A percentile compares a stretch with the other conserved stretches of the same genome.
Evolutionary conservation across 2,888 invertebrate genomes (phyloP).

Genomic region (Adela reaumurella): DNA sequence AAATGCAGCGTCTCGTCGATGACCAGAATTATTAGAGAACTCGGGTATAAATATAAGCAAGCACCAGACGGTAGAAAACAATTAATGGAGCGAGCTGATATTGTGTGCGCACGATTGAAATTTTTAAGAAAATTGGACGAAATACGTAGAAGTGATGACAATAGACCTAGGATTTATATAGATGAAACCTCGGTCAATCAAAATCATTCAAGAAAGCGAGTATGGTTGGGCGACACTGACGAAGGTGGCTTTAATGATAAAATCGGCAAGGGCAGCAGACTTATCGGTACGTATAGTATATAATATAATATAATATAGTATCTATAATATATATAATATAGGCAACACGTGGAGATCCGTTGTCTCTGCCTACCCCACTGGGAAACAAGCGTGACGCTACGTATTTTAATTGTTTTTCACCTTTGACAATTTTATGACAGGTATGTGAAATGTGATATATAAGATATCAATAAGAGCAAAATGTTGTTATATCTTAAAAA

Average conservation of each 20-base stretch:
- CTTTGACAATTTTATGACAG: too few species aligned
- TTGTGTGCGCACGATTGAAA: conserved; percentile 3
- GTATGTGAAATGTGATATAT: too few species aligned
- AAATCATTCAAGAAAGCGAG: conserved; percentile 4
- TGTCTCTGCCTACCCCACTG: too few species aligned
- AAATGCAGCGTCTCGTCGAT: background rate
- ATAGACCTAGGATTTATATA: conserved; percentile 3
- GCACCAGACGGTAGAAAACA: background rate
- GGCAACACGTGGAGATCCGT: too few species aligned
- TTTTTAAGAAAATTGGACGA: conserved; percentile 3
- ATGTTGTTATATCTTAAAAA: too few species aligned
- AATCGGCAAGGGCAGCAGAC: background rate
- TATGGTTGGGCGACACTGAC: conserved; percentile 1
- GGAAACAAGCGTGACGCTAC: too few species aligned
- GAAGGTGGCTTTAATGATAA: background rate
- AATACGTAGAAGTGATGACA: conserved; percentile 2
- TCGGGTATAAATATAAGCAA: background rate
- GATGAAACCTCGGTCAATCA: conserved; percentile 6
- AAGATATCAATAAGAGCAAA: too few species aligned
- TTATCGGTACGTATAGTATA: too few species aligned
- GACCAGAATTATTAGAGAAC: background rate
- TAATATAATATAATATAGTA: too few species aligned
- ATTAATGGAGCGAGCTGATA: background rate
- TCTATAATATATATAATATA: too few species aligned
- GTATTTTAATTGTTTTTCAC: too few species aligned